A percentile compares a stretch with the other conserved stretches of the same genome.
phyloP scores from a whole-genome alignment of 2,888 invertebrate species.

The Dicyrtomina minuta region DNA sequence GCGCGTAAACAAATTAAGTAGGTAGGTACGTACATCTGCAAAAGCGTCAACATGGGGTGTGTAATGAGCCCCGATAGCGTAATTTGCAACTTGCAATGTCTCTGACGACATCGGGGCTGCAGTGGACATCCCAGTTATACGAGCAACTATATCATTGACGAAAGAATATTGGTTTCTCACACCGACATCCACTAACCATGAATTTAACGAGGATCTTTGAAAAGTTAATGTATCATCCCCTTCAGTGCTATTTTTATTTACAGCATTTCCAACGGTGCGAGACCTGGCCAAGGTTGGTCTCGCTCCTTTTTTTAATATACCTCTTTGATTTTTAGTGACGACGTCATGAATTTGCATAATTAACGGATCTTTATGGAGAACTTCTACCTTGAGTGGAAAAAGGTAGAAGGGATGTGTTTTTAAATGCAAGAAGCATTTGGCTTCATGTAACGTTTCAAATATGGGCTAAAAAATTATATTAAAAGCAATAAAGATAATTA shows the following conservation, averaged over 20 bases:
- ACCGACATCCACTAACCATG: slow-evolving; percentile 22
- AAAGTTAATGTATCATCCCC: not conserved
- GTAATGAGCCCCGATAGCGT: slow-evolving; percentile 59
- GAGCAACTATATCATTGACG: slow-evolving; percentile 36
- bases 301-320: slow-evolving; percentile 28
- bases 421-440: slow-evolving; percentile 36
- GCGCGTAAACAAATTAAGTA: not conserved
- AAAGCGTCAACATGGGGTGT: slow-evolving; percentile 56
- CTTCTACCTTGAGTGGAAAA: slow-evolving; percentile 43
- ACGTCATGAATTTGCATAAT: slow-evolving; percentile 42
- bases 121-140: slow-evolving; percentile 30
- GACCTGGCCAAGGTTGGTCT: slow-evolving; percentile 34
- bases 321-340: slow-evolving; percentile 31
- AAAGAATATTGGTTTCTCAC: not conserved
- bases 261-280: not conserved
- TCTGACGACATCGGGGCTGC: slow-evolving; percentile 28
- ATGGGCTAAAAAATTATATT: not conserved
- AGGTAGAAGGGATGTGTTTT: slow-evolving; percentile 36
- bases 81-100: slow-evolving; percentile 57
- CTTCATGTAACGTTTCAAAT: not conserved
- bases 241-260: not conserved
- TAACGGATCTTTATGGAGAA: slow-evolving; percentile 41
- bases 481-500: not conserved
- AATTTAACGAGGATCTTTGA: slow-evolving; percentile 44
- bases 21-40: slow-evolving; percentile 27